A percentile compares a stretch with the other conserved stretches of the same genome.
Conservation (phyloP, 2,888 invertebrate genomes). For the Agrotis exclamationis region DNA sequence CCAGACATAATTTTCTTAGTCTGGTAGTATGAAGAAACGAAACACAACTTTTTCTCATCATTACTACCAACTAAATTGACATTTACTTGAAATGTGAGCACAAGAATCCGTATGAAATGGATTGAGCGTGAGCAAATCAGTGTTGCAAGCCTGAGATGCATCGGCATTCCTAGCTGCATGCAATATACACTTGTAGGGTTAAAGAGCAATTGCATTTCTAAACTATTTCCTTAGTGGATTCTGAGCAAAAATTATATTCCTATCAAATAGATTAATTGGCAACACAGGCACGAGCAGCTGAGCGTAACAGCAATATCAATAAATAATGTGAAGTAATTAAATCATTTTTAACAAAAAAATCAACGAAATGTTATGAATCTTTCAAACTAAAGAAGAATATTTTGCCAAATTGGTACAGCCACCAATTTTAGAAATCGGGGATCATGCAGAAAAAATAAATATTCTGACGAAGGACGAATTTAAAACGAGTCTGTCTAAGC, state of each 20-base stretch:
- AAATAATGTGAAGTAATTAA: too few relatives aligned
- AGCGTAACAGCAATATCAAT: too few relatives aligned
- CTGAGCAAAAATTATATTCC: neutral
- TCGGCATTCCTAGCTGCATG: constrained; percentile 16
- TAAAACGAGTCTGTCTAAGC: too few relatives aligned
- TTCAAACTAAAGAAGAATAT: too few relatives aligned
- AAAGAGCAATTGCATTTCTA: constrained; percentile 27
- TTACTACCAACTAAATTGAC: constrained; percentile 3
- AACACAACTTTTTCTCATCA: neutral
- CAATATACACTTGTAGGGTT: constrained; percentile 17
- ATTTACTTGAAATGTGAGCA: constrained; percentile 23
- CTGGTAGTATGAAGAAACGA: neutral
- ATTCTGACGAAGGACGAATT: too few relatives aligned
- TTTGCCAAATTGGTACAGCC: too few relatives aligned
- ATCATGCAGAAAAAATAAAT: too few relatives aligned
- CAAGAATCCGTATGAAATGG: constrained; percentile 17
- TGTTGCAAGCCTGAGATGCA: constrained; percentile 37
- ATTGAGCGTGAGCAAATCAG: constrained; percentile 39
- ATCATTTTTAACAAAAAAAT: too few relatives aligned
- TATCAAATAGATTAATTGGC: neutral
- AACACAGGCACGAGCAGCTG: too few relatives aligned
- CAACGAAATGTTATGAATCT: too few relatives aligned
- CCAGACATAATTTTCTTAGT: neutral
- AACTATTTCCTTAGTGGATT: neutral
- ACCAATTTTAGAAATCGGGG: too few relatives aligned